Percentiles rank a stretch among this genome's conserved stretches.
These are phyloP conservation scores for Gymnarchus niloticus DNA, from an alignment of 2,113 vertebrate species.

Conservation along the genomic window DNA sequence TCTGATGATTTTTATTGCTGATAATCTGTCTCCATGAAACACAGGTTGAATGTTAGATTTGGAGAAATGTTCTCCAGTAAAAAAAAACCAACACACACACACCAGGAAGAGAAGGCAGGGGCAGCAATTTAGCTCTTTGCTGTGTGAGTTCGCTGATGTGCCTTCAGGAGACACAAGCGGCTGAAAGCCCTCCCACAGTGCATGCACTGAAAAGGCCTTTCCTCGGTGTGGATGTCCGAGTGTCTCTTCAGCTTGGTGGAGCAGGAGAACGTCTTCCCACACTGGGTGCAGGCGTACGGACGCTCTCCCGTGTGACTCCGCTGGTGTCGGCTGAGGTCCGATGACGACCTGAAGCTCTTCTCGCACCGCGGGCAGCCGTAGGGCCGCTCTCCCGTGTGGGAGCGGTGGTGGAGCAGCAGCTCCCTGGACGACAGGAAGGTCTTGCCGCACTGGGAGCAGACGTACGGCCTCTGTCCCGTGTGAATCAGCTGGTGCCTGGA, in stretches of 20 bases:
- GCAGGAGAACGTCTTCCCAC: constrained; percentile 44
- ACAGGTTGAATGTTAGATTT: background rate
- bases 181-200: constrained; percentile 6
- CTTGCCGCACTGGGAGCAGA: constrained; percentile 47
- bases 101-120: background rate
- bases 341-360: constrained; percentile 47
- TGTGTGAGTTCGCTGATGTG: constrained; percentile 16
- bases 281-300: constrained; percentile 42
- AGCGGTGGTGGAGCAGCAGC: constrained; percentile 47
- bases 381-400: constrained; percentile 48
- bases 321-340: constrained; percentile 44
- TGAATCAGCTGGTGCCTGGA: constrained; percentile 49
- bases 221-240: constrained; percentile 36
- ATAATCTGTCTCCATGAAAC: background rate
- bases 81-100: background rate
- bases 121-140: background rate
- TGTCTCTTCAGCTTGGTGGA: constrained; percentile 47
- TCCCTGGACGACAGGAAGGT: constrained; percentile 50
- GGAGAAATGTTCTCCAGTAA: background rate
- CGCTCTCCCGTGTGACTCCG: constrained; percentile 49
- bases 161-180: background rate
- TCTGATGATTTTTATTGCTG: background rate
- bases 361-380: constrained; percentile 46
- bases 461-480: constrained; percentile 48
- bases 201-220: constrained; percentile 16